Percentiles rank a stretch among this genome's conserved stretches.
Evolutionary conservation across 2,797 vertebrate genomes (phyloP).

Genomic region (Lindbergichthys nudifrons): DNA sequence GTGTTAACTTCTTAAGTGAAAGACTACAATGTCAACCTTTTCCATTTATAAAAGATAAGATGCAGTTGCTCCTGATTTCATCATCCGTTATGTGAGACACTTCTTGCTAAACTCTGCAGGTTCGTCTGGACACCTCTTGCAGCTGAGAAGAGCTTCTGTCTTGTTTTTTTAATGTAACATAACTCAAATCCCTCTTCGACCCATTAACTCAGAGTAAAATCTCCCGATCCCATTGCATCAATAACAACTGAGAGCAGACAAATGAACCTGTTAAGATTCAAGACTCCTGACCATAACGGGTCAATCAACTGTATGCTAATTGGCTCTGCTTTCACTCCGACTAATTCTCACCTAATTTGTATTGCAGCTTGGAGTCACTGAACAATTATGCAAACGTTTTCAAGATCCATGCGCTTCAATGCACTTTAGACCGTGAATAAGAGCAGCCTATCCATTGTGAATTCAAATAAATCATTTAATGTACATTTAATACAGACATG

Average conservation of each 20-base stretch:
- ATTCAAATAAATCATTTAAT: conserved; percentile 54
- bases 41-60: conserved; percentile 32
- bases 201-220: conserved; percentile 56
- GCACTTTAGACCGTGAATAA: conserved; percentile 40
- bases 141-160: conserved; percentile 31
- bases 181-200: conserved; percentile 65
- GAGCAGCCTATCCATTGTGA: conserved; percentile 14
- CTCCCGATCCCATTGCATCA: conserved; percentile 50
- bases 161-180: conserved; percentile 53
- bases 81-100: conserved; percentile 52
- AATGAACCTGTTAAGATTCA: conserved; percentile 64
- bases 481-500: conserved; percentile 32
- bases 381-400: conserved; percentile 54
- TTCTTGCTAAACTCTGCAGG: conserved; percentile 47
- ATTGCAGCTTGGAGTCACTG: conserved; percentile 42
- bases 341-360: conserved; percentile 66
- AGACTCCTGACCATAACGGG: conserved; percentile 50
- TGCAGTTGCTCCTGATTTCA: conserved; percentile 65
- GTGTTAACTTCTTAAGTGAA: conserved; percentile 27
- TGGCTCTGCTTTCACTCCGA: conserved; percentile 50
- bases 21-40: conserved; percentile 42
- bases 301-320: conserved; percentile 67
- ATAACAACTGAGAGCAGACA: conserved; percentile 67
- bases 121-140: conserved; percentile 40
- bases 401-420: conserved; percentile 31